Percentiles rank a stretch among this genome's conserved stretches.
Conservation (phyloP, 2,113 vertebrate genomes). For the Hippocampus abdominalis region DNA sequence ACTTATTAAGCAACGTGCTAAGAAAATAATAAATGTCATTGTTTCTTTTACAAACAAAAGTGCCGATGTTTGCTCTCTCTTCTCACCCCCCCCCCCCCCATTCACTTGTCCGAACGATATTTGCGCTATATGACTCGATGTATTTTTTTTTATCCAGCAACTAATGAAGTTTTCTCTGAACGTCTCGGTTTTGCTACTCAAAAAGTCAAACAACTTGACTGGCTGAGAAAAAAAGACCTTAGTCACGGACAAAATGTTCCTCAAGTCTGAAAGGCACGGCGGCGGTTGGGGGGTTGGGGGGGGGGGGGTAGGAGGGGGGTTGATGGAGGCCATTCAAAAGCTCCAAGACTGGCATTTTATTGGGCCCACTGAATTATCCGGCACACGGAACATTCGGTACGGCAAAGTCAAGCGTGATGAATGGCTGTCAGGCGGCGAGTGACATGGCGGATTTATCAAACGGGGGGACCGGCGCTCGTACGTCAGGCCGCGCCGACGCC, state of each 20-base stretch:
- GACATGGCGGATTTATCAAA: conserved; percentile 76
- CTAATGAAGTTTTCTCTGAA: no score
- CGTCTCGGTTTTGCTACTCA: not conserved
- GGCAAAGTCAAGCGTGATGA: conserved; percentile 76
- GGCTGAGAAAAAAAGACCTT: conserved; percentile 21
- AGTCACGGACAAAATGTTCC: conserved; percentile 40
- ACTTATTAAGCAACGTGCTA: conserved; percentile 72
- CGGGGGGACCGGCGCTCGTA: conserved; percentile 54
- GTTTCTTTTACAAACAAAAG: conserved; percentile 69
- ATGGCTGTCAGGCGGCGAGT: conserved; percentile 69
- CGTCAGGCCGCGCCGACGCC: conserved; percentile 65
- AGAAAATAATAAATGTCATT: conserved; percentile 74
- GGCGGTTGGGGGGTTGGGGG: not conserved
- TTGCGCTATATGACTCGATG: not conserved
- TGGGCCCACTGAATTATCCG: conserved; percentile 65
- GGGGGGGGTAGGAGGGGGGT: conserved; percentile 29
- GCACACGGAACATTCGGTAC: conserved; percentile 51
- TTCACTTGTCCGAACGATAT: not conserved
- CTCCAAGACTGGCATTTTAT: conserved; percentile 57
- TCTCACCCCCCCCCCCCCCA: no score
- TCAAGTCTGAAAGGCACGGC: conserved; percentile 45
- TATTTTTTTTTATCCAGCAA: no score
- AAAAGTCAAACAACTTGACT: conserved; percentile 31
- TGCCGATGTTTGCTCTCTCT: conserved; percentile 40
- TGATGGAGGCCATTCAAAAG: conserved; percentile 20